Conservation (phyloP, 2,797 vertebrate genomes). For the Pipistrellus nathusii region DNA sequence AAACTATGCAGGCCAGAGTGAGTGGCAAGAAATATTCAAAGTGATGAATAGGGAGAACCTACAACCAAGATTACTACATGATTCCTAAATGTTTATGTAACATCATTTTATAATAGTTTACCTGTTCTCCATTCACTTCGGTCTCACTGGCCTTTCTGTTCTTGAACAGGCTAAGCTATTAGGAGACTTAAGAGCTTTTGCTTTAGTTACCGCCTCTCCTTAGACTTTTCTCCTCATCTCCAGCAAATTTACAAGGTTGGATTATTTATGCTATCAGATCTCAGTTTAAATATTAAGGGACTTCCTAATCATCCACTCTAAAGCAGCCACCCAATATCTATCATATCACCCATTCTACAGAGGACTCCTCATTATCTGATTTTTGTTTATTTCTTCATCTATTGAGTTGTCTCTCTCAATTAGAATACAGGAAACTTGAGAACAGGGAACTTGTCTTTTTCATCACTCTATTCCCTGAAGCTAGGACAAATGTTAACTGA, state of each 20-base stretch:
- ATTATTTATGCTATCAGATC: constrained; percentile 29
- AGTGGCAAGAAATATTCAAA: no score
- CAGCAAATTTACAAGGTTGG: not conserved
- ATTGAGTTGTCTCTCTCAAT: not conserved
- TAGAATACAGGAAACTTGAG: not conserved
- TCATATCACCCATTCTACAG: not conserved
- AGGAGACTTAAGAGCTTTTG: not conserved
- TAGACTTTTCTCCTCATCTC: not conserved
- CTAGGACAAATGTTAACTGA: constrained; percentile 26
- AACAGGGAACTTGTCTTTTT: not conserved
- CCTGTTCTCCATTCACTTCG: not conserved
- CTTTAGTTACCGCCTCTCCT: not conserved
- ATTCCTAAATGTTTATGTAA: constrained; percentile 20
- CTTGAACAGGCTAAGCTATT: not conserved
- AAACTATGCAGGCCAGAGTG: no score
- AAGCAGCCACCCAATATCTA: not conserved
- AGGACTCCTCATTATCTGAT: not conserved
- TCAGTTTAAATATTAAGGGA: not conserved
- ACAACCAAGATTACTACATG: not conserved
- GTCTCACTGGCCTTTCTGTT: not conserved
- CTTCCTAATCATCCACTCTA: not conserved
- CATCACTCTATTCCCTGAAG: not conserved
- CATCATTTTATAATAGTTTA: not conserved
- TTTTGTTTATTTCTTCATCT: constrained; percentile 6
- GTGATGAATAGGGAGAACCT: no score